These are phyloP conservation scores for Catostomus latipinnis DNA, from an alignment of 2,797 vertebrate genomes.

Conservation along the genomic window DNA sequence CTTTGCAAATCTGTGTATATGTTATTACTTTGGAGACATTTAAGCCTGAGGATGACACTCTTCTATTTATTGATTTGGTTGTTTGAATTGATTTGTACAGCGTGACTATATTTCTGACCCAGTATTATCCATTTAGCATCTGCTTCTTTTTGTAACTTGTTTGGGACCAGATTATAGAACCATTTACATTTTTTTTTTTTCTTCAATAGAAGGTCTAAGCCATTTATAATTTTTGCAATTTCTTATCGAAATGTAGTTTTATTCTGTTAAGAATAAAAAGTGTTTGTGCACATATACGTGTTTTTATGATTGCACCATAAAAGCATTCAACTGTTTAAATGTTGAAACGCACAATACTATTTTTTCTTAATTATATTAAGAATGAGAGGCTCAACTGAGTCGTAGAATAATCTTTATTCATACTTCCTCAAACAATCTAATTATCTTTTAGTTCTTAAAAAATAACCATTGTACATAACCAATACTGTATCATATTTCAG, in stretches of 20 bases:
- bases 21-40: not conserved
- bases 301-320: no score
- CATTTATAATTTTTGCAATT: no score
- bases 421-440: constrained; percentile 8
- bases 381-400: constrained; percentile 1
- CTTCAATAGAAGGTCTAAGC: not conserved
- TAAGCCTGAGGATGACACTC: not conserved
- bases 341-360: no score
- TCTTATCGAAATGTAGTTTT: no score
- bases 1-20: not conserved
- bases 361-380: not conserved
- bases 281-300: no score
- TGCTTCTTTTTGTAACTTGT: not conserved
- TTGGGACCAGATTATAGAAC: constrained; percentile 11
- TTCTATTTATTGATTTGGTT: not conserved
- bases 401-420: constrained; percentile 30
- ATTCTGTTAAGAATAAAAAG: no score
- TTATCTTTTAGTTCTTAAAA: constrained; percentile 13
- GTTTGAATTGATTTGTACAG: not conserved
- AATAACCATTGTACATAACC: constrained; percentile 6
- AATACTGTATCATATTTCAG: constrained; percentile 9
- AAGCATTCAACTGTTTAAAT: not conserved
- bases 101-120: not conserved
- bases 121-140: constrained; percentile 2
- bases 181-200: not conserved